Conservation (phyloP, 1,140 invertebrate species). For the Drosophila ogumai region DNA sequence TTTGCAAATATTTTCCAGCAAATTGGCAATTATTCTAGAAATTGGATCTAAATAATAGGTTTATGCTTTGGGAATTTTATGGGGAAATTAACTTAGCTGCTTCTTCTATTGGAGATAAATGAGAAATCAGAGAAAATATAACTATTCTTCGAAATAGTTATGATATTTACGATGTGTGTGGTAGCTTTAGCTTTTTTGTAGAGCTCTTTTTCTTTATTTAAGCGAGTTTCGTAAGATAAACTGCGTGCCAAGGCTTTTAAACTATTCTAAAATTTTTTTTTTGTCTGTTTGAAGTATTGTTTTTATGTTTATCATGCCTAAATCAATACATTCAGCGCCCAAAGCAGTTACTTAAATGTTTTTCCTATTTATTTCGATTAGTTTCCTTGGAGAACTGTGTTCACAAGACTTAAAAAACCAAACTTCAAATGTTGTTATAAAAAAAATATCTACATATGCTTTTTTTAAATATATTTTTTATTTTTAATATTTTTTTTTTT, state of each 20-base stretch:
- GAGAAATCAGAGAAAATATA: background rate
- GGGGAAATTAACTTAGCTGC: background rate
- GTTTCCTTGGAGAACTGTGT: too few relatives aligned
- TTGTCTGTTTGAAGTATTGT: too few relatives aligned
- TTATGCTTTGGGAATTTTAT: background rate
- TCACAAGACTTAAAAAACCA: too few relatives aligned
- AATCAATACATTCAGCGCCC: too few relatives aligned
- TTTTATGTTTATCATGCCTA: too few relatives aligned
- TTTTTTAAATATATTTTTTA: background rate
- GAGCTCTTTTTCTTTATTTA: background rate
- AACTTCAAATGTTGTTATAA: too few relatives aligned
- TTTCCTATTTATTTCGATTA: too few relatives aligned
- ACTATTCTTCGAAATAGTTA: too few relatives aligned
- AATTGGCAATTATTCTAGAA: slow-evolving; percentile 14
- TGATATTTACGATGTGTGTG: too few relatives aligned
- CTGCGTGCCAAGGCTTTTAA: background rate
- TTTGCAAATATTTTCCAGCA: slow-evolving; percentile 14
- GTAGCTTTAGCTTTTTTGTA: too few relatives aligned
- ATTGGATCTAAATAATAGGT: background rate
- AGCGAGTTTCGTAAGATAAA: background rate
- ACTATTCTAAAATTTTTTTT: background rate
- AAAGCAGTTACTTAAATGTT: too few relatives aligned
- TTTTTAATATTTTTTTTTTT: background rate
- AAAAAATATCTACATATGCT: background rate
- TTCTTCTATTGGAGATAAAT: background rate